A percentile compares a stretch with the other conserved stretches of the same genome.
phyloP scores from a whole-genome alignment of 2,113 vertebrate genomes.

The Phyllostomus hastatus region DNA sequence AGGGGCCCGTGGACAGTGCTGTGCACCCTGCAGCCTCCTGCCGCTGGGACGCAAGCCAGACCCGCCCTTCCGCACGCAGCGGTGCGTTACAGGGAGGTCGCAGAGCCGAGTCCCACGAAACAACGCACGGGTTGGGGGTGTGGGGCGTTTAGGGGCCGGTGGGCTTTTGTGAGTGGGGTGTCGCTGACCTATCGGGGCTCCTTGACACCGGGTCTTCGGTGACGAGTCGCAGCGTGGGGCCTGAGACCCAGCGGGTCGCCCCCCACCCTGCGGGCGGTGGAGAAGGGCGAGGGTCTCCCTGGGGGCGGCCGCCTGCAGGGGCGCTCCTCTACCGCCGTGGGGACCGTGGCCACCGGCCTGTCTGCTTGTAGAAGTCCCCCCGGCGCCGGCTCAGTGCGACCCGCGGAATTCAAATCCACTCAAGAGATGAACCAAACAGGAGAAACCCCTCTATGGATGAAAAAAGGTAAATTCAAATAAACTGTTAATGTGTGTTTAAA shows the following conservation, averaged over 20 bases:
- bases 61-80: neutral
- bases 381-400: no score
- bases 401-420: neutral
- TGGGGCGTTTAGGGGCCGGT: neutral
- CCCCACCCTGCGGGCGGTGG: rapidly evolving
- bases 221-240: neutral
- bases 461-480: neutral
- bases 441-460: neutral
- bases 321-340: rapidly evolving
- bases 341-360: no score
- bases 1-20: rapidly evolving
- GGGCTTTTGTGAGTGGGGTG: rapidly evolving
- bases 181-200: neutral
- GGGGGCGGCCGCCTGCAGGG: no score
- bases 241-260: rapidly evolving
- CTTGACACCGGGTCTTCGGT: neutral
- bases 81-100: rapidly evolving
- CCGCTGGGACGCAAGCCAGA: neutral
- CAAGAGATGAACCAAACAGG: neutral
- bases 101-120: rapidly evolving
- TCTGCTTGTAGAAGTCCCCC: neutral
- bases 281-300: neutral
- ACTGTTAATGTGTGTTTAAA: neutral
- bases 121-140: neutral
- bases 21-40: neutral